These are phyloP conservation scores for Pristionchus entomophagus DNA, from an alignment of 2,888 invertebrate genomes.

Conservation along the genomic window DNA sequence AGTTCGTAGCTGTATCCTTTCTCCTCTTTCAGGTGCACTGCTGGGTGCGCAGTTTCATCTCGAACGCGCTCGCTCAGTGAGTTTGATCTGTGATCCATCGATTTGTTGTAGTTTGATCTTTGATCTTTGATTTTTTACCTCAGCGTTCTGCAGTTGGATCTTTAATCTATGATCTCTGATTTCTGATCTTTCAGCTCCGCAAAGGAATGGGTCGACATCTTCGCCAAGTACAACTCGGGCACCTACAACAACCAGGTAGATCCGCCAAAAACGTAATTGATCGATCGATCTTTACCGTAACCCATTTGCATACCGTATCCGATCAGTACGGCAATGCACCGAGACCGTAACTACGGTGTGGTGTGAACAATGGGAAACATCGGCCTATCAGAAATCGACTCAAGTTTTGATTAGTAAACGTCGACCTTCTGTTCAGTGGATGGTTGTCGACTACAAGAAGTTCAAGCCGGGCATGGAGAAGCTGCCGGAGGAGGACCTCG, in stretches of 20 bases:
- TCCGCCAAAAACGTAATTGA: too few relatives aligned
- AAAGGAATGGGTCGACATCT: slow-evolving; percentile 65
- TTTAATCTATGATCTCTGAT: not conserved
- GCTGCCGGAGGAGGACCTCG: slow-evolving; percentile 77
- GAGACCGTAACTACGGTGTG: too few relatives aligned
- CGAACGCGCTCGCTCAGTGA: slow-evolving; percentile 86
- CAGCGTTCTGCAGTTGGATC: not conserved
- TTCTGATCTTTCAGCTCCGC: slow-evolving; percentile 54
- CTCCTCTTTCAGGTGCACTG: slow-evolving; percentile 76
- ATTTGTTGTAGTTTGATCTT: slow-evolving; percentile 51
- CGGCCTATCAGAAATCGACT: not conserved
- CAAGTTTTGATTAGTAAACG: not conserved
- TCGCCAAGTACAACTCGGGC: slow-evolving; percentile 86
- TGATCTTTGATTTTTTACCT: too few relatives aligned
- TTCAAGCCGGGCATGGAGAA: slow-evolving; percentile 79
- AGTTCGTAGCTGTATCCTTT: not conserved
- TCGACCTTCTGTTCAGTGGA: slow-evolving; percentile 41
- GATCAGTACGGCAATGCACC: too few relatives aligned
- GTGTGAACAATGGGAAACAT: not conserved
- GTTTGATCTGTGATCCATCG: slow-evolving; percentile 79
- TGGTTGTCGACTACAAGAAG: slow-evolving; percentile 81
- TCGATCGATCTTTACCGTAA: too few relatives aligned
- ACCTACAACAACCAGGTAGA: slow-evolving; percentile 85
- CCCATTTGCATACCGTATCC: too few relatives aligned
- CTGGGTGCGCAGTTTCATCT: slow-evolving; percentile 86